phyloP scores from a whole-genome alignment of 2,888 invertebrate genomes.

The Drosophila yooni region DNA sequence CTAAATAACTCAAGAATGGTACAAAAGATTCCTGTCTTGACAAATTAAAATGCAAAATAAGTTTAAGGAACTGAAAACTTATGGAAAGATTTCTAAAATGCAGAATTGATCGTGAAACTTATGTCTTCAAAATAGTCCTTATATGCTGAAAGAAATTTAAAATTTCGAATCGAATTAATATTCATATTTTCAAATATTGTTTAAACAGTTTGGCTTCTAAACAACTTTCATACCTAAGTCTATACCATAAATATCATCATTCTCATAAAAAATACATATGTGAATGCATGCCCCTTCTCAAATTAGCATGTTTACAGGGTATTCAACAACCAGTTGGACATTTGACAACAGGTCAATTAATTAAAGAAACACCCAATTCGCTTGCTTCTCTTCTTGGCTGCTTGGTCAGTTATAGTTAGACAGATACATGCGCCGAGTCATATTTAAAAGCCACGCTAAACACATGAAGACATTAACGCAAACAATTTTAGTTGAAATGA shows the following conservation, averaged over 20 bases:
- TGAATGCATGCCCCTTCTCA: no score
- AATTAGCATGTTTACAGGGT: slow-evolving; percentile 17
- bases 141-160: background rate
- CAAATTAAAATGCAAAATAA: background rate
- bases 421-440: slow-evolving; percentile 37
- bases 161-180: background rate
- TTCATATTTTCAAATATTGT: background rate
- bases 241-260: background rate
- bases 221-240: background rate
- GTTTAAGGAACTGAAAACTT: background rate
- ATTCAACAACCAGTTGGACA: slow-evolving; percentile 42
- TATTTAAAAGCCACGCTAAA: slow-evolving; percentile 52
- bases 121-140: background rate
- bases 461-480: slow-evolving; percentile 64
- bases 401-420: background rate
- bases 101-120: background rate
- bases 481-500: slow-evolving; percentile 57
- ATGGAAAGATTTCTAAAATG: background rate
- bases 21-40: background rate
- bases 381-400: background rate
- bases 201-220: background rate
- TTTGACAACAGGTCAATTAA: slow-evolving; percentile 72
- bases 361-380: slow-evolving; percentile 65
- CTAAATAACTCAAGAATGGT: background rate
- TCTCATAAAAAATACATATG: background rate